Evolutionary conservation across 2,888 invertebrate genomes (phyloP), one percentile per base, ranked within the genome.

Genomic region (Gasteruption jaculator): DNA sequence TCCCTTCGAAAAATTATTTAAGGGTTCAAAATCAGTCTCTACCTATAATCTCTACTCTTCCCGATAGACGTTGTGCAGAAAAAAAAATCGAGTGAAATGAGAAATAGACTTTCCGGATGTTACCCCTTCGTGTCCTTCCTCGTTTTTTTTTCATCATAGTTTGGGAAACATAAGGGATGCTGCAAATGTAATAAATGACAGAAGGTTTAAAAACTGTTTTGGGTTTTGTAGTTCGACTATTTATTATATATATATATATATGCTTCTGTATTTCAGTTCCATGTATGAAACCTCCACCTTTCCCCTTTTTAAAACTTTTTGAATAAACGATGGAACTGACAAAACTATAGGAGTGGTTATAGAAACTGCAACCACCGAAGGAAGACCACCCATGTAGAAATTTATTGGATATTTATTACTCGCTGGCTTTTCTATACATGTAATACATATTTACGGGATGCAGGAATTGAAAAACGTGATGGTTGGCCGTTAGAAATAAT

Each of bases 381-480:
- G n/a, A n/a, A n/a, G 54, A 50, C 60, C 58, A 64, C 60, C 63
- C 62, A 59, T 60, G 58, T 60, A 61, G 65, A 63, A 69, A 66
- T 61, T 64, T 61, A 70, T 70, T 68, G 60, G 66, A 68, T 69
- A 68, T 70, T 70, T 70, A 70, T 68, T 68, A 56, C 63, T 48
- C 37, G 49, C 57, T 56, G 64, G 62, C 60, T 55, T 52, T 57
- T n/a, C 26, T 32, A 21, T 31, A 25, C 29, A 14, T 20, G n/a
- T 36, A 20, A 19, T 26, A 5, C 24, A 20, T 18, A 12, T 20
- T 31, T 14, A 24, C 14, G 6, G 26, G 8, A 12, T 18, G 25
- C 31, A 12, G 18, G 10, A 22, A 25, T 20, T 10, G 11, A 22
- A 18, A 37, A 33, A 29, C 11, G n/a, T 24, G 32, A 35, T 29